Percentiles rank a stretch among this genome's conserved stretches.
These are phyloP conservation scores for Drosophila kikkawai DNA, from an alignment of 1,140 invertebrate genomes.

Conservation along the genomic window DNA sequence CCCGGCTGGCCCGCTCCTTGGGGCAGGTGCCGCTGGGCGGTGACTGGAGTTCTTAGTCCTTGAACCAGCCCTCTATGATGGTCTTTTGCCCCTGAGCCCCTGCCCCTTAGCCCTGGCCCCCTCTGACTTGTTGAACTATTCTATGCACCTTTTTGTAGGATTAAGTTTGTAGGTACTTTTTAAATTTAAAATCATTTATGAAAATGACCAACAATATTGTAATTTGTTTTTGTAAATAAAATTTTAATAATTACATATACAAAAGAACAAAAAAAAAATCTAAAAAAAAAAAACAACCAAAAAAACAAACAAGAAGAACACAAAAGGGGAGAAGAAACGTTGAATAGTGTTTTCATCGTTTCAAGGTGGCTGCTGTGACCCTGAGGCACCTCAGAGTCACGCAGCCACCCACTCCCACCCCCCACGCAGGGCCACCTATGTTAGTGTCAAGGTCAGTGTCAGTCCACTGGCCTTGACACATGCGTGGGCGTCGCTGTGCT, in stretches of 20 bases:
- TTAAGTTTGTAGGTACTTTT: constrained; percentile 81
- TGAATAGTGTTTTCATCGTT: constrained; percentile 20
- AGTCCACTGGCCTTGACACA: constrained; percentile 63
- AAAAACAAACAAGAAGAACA: constrained; percentile 24
- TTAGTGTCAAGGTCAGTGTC: constrained; percentile 66
- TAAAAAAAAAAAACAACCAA: constrained; percentile 18
- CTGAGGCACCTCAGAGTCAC: constrained; percentile 6
- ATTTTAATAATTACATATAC: constrained; percentile 76
- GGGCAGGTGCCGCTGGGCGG: constrained; percentile 41
- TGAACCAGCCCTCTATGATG: constrained; percentile 47
- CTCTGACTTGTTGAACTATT: constrained; percentile 65
- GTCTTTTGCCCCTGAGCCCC: constrained; percentile 41
- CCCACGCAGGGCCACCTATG: constrained; percentile 5
- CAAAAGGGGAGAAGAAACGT: constrained; percentile 14
- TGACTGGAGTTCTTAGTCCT: constrained; percentile 23
- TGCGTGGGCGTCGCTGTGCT: constrained; percentile 17
- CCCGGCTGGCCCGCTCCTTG: constrained; percentile 46
- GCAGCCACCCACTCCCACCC: neutral
- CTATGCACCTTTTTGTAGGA: constrained; percentile 66
- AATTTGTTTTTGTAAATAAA: constrained; percentile 84
- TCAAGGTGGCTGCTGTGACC: constrained; percentile 35
- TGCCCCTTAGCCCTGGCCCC: constrained; percentile 7
- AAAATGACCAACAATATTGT: constrained; percentile 76
- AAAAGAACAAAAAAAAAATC: constrained; percentile 25
- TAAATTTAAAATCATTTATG: constrained; percentile 78